Evolutionary conservation across 2,113 vertebrate genomes (phyloP), one percentile per base, ranked within the genome.

Genomic region (Epinephelus cyanopodus): DNA sequence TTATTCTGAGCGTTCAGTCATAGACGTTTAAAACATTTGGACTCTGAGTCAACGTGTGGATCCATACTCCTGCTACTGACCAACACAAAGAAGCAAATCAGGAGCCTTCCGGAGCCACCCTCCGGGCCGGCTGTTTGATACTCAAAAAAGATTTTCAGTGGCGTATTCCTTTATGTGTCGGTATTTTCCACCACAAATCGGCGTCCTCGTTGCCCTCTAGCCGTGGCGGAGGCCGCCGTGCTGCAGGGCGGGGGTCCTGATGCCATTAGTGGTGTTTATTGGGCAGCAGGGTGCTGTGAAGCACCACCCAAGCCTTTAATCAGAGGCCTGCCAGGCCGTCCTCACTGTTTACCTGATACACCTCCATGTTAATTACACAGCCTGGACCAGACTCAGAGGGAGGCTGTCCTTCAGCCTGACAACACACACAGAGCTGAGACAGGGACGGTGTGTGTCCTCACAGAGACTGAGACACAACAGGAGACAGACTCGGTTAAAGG

Each of bases 341-440:
- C 93, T 94, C 94, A 92, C 93, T 94, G 93, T 95, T 95, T 90
- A 93, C 86, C 94, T 95, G 93, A 95, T 95, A 89, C 85, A 63
- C 33, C 91, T 92, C 87, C 71, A 75, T 81, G 87, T 89, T 95
- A 95, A 95, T 95, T 94, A 95, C 92, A 93, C 88, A 84, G 82
- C 53, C 84, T 67, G 54, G 50, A 73, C 33, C 79, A 15, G 73
- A 77, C 93, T 78, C 93, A 87, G 84, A 85, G 91, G 91, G 92
- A 39, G 85, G 93, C 89, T 58, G 91, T 94, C 90, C 91, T 92
- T 92, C 90, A 93, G 81, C 71, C 79, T 53, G 90, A 82, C 69
- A 66, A 48, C 74, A 70, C 82, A 77, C 81, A 27, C 29, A 60
- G 65, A 15, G 18, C 42, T 3, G 9, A 50, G 21, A 25, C 6